Evolutionary conservation across 2,797 vertebrate genomes (phyloP), one percentile per base, ranked within the genome.

Genomic region (Alcedo quadribrachys): DNA sequence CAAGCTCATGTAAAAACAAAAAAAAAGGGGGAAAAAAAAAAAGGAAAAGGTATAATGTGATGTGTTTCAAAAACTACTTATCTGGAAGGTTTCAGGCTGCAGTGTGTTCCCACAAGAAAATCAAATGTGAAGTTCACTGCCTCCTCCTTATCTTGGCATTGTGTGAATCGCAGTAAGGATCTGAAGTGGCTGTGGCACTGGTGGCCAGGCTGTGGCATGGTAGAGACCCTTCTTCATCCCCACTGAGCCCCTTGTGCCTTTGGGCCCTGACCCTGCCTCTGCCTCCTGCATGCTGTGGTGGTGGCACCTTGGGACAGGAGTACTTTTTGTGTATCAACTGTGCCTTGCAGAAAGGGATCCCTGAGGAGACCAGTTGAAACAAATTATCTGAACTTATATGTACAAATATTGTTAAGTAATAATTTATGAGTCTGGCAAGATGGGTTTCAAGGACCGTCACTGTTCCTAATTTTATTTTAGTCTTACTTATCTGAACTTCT

Each of bases 41-140:
- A 19, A 20, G 30, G 22, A 40, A 37, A 42, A 24, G 21, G 11
- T 35, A 48, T 63, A n/a, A 53, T 0, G 0, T 14, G 30, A 45
- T 53, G 21, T 48, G 37, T 70, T 91, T 92, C 62, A 55, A 82
- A 92, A 93, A 45, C 43, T 24, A 21, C 6, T 0, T 27, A 17
- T 60, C 66, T 91, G 78, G 61, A 74, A 74, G 58, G 57, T 46
- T 82, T 65, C 33, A 55, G 60, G 30, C 81, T 81, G 54, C 21
- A 42, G 5, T 53, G 14, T 32, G 33, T 2, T 21, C 27, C 27
- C 13, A 11, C 14, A 33, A 9, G 60, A 83, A 89, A 85, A 78
- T 27, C 2, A 60, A 50, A 55, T 3, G 6, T 40, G 27, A 65
- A 28, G 25, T 85, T 81, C 73, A 16, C 21, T 80, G 16, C 42